Base-by-base conservation (phyloP, 2,888 invertebrate species). In the Eucera pruinosa region DNA sequence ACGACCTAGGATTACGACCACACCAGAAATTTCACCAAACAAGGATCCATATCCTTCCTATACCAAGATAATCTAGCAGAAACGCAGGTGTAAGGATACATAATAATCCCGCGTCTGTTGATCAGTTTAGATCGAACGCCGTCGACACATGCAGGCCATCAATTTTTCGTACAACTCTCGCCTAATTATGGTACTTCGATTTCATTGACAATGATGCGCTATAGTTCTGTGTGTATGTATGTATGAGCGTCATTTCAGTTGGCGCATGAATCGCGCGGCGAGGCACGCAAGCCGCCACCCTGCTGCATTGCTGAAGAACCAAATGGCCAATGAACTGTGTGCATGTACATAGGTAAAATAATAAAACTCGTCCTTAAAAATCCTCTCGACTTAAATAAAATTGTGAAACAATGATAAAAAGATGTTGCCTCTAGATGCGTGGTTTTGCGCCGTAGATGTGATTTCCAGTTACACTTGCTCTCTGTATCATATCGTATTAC, bases 401-500 rank as follows among this genome's bases (percentile, higher is more conserved):
- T n/a, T 18, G 15, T 2, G 4, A 36, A 30, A 45, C 11, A 15
- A 23, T 11, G n/a, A 33, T 15, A 13, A 25, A 23, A 0, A 6
- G 47, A 1, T 11, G 23, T 65, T 58, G 30, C 7, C 69, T 48
- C 68, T 66, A 55, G 65, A 62, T 58, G 55, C 36, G 45, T 20
- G 45, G 30, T 67, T 78, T 50, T 52, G 43, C 47, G 27, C 50
- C 39, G 20, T 65, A 43, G 54, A 52, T 47, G 39, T 58, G 70
- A 54, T 50, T 68, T 47, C 50, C 48, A 71, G 58, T 67, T 71
- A 78, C 66, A 74, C 67, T 73, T 67, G 78, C 75, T 86, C 67
- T 78, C 68, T 78, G 83, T 81, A 87, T 82, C 80, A 86, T 85
- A 86, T 84, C 83, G 78, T 82, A 81, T 47, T 83, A 80, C 83